Base-by-base conservation (phyloP, 2,888 invertebrate species). In the Notodonta ziczac region DNA sequence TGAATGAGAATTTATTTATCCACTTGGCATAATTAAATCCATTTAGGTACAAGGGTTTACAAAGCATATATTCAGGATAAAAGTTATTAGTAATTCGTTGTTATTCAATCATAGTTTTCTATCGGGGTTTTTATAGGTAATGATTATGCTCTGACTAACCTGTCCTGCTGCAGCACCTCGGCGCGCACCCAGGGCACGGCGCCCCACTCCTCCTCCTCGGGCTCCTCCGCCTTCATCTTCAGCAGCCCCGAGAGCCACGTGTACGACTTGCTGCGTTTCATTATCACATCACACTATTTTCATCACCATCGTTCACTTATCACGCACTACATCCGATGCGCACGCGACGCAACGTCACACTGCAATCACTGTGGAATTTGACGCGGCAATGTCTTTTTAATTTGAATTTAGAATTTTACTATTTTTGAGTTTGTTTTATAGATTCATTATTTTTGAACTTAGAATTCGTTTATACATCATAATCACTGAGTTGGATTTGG, bases 231-330 rank as follows among this genome's bases (percentile, higher is more conserved):
- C 78, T 80, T 82, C 72, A 84, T 82, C 76, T 82, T 81, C 80
- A 92, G 86, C 81, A 93, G 86, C 78, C 91, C 90, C 69, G 93
- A 88, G 80, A 93, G 87, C 93, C 93, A 92, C 77, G 91, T 90
- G 82, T 92, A 91, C 60, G 93, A 93, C 84, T 91, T 91, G 74
- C 92, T 92, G 65, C 93, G 88, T 81, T 90, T 91, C 93, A 93
- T 93, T 65, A 67, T 71, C 76, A 74, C 78, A 63, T 73, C 76
- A 76, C 76, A 65, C 73, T 39, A 60, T 53, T 7, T 8, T 14
- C 50, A 14, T 50, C 50, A 50, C 50, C 16, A 50, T 35, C n/a
- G 50, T 48, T 48, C 50, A 51, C 12, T 12, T 51, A 42, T 46
- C 46, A n/a, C 46, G 9, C 46, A 46, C 46, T 5, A n/a, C 46